These are phyloP conservation scores for Calliphora vomitoria DNA, from an alignment of 2,888 invertebrate species.

Conservation along the genomic window DNA sequence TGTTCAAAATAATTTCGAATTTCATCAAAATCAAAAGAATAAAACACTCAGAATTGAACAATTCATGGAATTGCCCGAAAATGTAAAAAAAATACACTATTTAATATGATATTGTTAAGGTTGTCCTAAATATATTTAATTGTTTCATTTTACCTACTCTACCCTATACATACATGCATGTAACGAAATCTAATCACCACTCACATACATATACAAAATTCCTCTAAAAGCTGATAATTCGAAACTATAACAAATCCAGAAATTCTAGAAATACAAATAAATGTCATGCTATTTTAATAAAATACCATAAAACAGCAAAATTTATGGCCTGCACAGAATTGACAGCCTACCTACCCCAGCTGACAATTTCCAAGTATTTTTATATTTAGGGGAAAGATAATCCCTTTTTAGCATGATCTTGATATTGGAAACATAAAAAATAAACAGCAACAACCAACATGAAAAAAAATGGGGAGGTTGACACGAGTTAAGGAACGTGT, in stretches of 20 bases:
- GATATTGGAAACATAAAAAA: slow-evolving; percentile 17
- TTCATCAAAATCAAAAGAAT: too few relatives aligned
- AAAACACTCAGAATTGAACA: too few relatives aligned
- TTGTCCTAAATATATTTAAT: neutral
- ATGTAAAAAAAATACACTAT: neutral
- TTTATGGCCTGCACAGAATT: slow-evolving; percentile 27
- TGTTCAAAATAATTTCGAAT: too few relatives aligned
- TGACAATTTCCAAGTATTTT: slow-evolving; percentile 52
- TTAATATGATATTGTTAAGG: neutral
- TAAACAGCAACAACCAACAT: neutral
- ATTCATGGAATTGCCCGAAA: neutral
- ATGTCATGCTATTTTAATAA: slow-evolving; percentile 63
- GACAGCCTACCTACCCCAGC: slow-evolving; percentile 57
- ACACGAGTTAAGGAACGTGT: slow-evolving; percentile 72
- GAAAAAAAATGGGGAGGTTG: slow-evolving; percentile 62
- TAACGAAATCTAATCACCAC: slow-evolving; percentile 15
- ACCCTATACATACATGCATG: neutral
- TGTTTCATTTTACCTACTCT: neutral
- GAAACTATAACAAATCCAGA: slow-evolving; percentile 38
- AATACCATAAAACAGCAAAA: slow-evolving; percentile 63
- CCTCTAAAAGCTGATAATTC: slow-evolving; percentile 48
- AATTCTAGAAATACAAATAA: slow-evolving; percentile 31
- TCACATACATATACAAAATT: slow-evolving; percentile 9
- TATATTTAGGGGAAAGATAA: slow-evolving; percentile 61
- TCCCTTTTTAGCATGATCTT: slow-evolving; percentile 65